Base-by-base conservation (phyloP, 2,888 invertebrate species). In the Drosophila subsilvestris region DNA sequence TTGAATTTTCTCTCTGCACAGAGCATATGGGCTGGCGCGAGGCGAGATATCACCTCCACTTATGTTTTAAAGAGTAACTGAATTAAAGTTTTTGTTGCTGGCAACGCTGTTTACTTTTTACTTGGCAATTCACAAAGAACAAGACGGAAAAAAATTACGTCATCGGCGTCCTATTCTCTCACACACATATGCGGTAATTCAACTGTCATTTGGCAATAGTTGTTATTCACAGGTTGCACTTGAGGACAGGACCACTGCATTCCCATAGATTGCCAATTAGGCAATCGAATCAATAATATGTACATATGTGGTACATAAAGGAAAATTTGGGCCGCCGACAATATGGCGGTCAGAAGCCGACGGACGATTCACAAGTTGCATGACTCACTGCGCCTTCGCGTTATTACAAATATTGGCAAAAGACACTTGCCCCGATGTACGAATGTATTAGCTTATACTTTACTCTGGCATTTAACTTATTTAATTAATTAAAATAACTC, bases 151-250 rank as follows among this genome's bases (percentile, higher is more conserved):
- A 67, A 66, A 75, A 89, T 85, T 85, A 85, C 85, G 85, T 85
- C 85, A 85, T 89, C 85, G 83, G 89, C 88, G 89, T 79, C 88
- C 89, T 78, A 88, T 69, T 83, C 77, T 50, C 37, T 44, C 18
- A 12, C 45, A 53, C 47, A 61, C 53, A 47, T 50, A 43, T 55
- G 44, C 63, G 63, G 73, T 50, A 69, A 69, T 45, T 72, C 43
- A 27, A 63, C 50, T 73, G 48, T 42, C 50, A 44, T 69, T 69
- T 62, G 44, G 53, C 73, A 69, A 60, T 61, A 37, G 37, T n/a
- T 37, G 6, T 37, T 37, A 37, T 7, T 18, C 44, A 27, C 68
- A 60, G 68, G 54, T 51, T 53, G 44, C 54, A 18, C 29, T 12
- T 18, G 14, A 3, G 12, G 25, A 25, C 27, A 27, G 27, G 14